A percentile compares a stretch with the other conserved stretches of the same genome.
These are phyloP conservation scores for Dreissena rostriformis DNA, from an alignment of 1,140 invertebrate genomes.

Conservation along the genomic window DNA sequence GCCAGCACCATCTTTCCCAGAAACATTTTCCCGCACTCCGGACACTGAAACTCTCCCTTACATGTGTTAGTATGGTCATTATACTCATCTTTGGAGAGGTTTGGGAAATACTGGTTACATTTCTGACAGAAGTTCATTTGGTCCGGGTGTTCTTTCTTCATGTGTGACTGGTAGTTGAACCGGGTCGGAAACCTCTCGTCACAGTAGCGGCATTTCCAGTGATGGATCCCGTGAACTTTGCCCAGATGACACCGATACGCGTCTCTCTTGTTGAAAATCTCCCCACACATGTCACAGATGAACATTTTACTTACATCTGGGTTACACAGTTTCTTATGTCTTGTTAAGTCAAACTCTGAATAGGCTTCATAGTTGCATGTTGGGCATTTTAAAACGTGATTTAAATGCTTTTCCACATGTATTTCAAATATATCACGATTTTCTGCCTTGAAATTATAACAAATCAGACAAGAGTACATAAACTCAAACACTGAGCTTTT, in stretches of 20 bases:
- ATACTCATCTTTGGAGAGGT: slow-evolving; percentile 10
- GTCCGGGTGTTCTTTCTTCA: not conserved
- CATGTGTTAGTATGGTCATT: slow-evolving; percentile 9
- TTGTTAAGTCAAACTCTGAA: slow-evolving; percentile 21
- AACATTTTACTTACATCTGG: not conserved
- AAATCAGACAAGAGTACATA: slow-evolving; percentile 28
- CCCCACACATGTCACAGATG: slow-evolving; percentile 45
- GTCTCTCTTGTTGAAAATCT: slow-evolving; percentile 8
- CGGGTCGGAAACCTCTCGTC: slow-evolving; percentile 21
- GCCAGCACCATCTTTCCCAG: slow-evolving; percentile 2
- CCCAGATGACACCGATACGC: slow-evolving; percentile 25
- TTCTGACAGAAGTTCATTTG: not conserved
- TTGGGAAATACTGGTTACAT: not conserved
- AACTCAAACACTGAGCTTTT: slow-evolving; percentile 21
- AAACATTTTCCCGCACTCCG: slow-evolving; percentile 25
- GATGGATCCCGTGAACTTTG: slow-evolving; percentile 16
- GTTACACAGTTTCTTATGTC: not conserved
- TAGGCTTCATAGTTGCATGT: slow-evolving; percentile 14
- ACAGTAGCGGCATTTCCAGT: slow-evolving; percentile 34
- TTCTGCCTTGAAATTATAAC: slow-evolving; percentile 33
- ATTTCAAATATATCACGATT: slow-evolving; percentile 27
- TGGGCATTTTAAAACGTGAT: slow-evolving; percentile 22
- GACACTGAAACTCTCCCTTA: slow-evolving; percentile 15
- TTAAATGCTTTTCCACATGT: slow-evolving; percentile 46
- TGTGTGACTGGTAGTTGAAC: slow-evolving; percentile 7